Evolutionary conservation across 1,140 invertebrate genomes (phyloP).

Genomic region (Papilio aristodemus): DNA sequence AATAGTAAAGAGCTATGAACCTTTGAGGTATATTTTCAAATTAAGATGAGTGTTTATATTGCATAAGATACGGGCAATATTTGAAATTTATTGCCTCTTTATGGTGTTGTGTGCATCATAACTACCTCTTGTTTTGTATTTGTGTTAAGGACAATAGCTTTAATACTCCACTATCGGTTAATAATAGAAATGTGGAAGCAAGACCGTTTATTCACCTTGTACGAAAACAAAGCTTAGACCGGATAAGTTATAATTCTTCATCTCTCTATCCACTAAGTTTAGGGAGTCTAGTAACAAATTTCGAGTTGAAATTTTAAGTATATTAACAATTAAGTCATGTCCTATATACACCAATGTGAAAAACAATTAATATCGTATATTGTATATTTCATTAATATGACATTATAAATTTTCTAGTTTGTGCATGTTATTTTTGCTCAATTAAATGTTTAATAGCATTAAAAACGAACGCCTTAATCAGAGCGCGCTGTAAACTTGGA

Average conservation of each 20-base stretch:
- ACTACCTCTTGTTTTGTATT: conserved; percentile 39
- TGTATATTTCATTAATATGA: no score
- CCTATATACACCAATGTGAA: no score
- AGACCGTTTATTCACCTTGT: not conserved
- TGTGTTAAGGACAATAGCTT: conserved; percentile 32
- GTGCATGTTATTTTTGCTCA: not conserved
- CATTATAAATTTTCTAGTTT: not conserved
- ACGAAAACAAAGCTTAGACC: not conserved
- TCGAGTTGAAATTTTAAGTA: no score
- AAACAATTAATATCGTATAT: no score
- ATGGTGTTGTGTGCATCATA: conserved; percentile 60
- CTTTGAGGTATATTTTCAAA: conserved; percentile 58
- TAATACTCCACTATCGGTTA: not conserved
- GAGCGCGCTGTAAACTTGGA: conserved; percentile 19
- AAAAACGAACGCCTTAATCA: conserved; percentile 31
- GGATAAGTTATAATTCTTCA: no score
- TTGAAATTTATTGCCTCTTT: conserved; percentile 68
- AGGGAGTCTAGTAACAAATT: no score
- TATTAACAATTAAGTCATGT: no score
- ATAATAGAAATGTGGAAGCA: not conserved
- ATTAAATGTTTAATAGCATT: conserved; percentile 12
- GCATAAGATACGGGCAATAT: conserved; percentile 61
- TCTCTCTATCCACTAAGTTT: no score
- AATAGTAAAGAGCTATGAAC: conserved; percentile 5
- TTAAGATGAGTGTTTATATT: conserved; percentile 66